Conservation (phyloP, 23 tunicate genomes). For the Botrylloides violaceus region DNA sequence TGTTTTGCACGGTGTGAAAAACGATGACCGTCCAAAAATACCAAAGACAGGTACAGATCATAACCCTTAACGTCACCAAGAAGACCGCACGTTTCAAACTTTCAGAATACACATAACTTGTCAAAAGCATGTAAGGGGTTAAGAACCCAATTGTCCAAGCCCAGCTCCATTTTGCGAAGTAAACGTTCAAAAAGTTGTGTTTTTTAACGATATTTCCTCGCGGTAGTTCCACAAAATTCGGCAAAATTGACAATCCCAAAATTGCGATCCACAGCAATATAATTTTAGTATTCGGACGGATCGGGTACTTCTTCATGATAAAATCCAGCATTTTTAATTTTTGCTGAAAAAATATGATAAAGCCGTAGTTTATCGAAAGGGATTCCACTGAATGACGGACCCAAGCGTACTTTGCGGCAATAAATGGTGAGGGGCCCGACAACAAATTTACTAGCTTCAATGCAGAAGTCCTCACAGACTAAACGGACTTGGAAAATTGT, state of each 20-base stretch:
- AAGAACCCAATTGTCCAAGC: constrained; percentile 50
- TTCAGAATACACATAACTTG: constrained; percentile 62
- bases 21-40: constrained; percentile 67
- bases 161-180: constrained; percentile 72
- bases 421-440: too few relatives aligned
- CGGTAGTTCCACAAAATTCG: neutral
- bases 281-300: neutral
- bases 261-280: neutral
- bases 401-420: too few relatives aligned
- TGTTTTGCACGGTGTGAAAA: constrained; percentile 53
- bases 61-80: constrained; percentile 16
- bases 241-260: neutral
- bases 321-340: too few relatives aligned
- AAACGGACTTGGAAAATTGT: too few relatives aligned
- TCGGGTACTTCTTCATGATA: neutral
- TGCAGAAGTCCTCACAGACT: too few relatives aligned
- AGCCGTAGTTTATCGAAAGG: too few relatives aligned
- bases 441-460: too few relatives aligned
- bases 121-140: constrained; percentile 38
- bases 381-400: too few relatives aligned
- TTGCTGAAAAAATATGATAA: too few relatives aligned
- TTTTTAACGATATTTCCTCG: neutral
- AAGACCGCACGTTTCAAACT: constrained; percentile 41
- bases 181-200: constrained; percentile 30
- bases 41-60: constrained; percentile 52